Base-by-base conservation (phyloP, 2,888 invertebrate genomes). In the Hedychridium roseum region DNA sequence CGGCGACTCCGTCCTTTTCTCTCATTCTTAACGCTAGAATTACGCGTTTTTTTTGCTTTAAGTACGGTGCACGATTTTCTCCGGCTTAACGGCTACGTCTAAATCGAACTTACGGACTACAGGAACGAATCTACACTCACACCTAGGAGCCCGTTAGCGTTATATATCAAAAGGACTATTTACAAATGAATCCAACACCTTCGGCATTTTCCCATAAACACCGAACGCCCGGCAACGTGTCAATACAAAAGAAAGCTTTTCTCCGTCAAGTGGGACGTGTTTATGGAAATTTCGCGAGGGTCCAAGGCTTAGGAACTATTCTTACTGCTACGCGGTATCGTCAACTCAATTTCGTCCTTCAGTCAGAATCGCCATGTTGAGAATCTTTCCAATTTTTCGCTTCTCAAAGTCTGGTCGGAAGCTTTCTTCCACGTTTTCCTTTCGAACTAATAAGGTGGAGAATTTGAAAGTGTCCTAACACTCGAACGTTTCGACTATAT, bases 151-250 rank as follows among this genome's bases (percentile, higher is more conserved):
- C 49, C 45, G 54, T 49, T 64, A 68, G 64, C 61, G 60, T n/a
- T 48, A 41, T 67, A 60, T 68, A 73, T 73, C 73, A 74, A 74
- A 73, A 73, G 64, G 66, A 59, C 60, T 71, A 74, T 73, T 44
- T 74, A 74, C 73, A 74, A 64, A 52, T n/a, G n/a, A n/a, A n/a
- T n/a, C n/a, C n/a, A n/a, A n/a, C n/a, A n/a, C n/a, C n/a, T n/a
- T n/a, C n/a, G n/a, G n/a, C n/a, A n/a, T n/a, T n/a, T n/a, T n/a
- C n/a, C n/a, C n/a, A n/a, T n/a, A n/a, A n/a, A 56, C 44, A 35
- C 50, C 26, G 31, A 31, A 15, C 35, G 14, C 36, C 37, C 31
- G 18, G 12, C 34, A 36, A 23, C 27, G 36, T 32, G 3, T 38
- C 49, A 23, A 23, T 23, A 23, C 23, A 5, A 9, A 6, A 9